These are phyloP conservation scores for Patella depressa DNA, from an alignment of 2,888 invertebrate species.

Conservation along the genomic window DNA sequence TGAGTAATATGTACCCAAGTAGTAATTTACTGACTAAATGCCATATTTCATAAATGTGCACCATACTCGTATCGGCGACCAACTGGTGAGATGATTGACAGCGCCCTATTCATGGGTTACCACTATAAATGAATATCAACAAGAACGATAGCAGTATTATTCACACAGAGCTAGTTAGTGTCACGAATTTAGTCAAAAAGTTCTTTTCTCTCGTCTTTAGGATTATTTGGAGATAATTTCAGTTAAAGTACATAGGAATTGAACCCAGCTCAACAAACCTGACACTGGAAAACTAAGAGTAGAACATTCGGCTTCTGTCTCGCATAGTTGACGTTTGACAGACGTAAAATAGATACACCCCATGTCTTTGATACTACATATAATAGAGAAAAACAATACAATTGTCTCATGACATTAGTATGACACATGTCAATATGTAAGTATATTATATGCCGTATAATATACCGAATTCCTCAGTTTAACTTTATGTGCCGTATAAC, in stretches of 20 bases:
- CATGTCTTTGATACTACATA: background rate
- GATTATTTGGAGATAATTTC: background rate
- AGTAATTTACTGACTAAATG: conserved; percentile 13
- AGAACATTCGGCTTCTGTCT: background rate
- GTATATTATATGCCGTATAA: too few relatives aligned
- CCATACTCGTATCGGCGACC: background rate
- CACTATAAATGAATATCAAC: background rate
- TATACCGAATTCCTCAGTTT: too few relatives aligned
- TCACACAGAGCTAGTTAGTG: background rate
- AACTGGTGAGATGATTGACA: conserved; percentile 1
- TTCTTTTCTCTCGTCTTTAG: background rate
- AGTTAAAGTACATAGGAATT: background rate
- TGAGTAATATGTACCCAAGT: conserved; percentile 6
- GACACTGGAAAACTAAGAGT: background rate
- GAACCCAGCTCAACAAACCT: background rate
- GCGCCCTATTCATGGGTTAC: background rate
- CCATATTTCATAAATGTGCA: conserved; percentile 13
- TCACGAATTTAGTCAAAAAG: conserved; percentile 10
- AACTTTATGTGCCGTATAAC: too few relatives aligned
- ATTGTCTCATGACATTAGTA: conserved; percentile 3
- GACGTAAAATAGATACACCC: background rate
- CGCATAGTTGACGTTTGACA: conserved; percentile 5
- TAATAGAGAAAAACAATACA: conserved; percentile 8
- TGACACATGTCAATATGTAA: conserved; percentile 1
- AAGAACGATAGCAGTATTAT: background rate